Evolutionary conservation across 2,888 invertebrate species (phyloP).

Genomic region (Lamellibrachia columna): DNA sequence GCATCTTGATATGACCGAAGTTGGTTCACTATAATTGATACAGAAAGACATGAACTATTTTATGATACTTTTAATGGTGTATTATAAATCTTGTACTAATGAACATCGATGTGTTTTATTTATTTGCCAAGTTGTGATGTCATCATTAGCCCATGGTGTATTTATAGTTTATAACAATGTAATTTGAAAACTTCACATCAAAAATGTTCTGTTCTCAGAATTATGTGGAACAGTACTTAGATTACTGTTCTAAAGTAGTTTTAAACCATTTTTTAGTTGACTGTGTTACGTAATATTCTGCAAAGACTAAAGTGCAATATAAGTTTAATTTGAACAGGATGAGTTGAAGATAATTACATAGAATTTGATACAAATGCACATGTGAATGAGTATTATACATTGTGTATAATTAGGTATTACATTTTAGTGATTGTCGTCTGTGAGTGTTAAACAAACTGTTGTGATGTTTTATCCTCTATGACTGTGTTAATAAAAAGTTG

Average conservation of each 20-base stretch:
- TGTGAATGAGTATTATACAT: background rate
- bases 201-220: background rate
- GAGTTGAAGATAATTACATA: no score
- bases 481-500: background rate
- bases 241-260: background rate
- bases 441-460: background rate
- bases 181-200: background rate
- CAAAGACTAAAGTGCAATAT: background rate
- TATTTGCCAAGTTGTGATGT: background rate
- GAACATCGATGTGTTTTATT: no score
- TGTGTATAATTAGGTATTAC: background rate
- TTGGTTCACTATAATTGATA: background rate
- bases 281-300: background rate
- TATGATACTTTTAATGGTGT: constrained; percentile 9
- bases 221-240: background rate
- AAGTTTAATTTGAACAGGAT: no score
- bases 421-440: background rate
- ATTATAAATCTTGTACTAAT: background rate
- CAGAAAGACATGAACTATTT: background rate
- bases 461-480: background rate
- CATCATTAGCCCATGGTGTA: background rate
- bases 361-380: no score
- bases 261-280: background rate
- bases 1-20: background rate
- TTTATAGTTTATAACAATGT: background rate